Evolutionary conservation across 2,113 vertebrate species (phyloP).

Genomic region (Alethe diademata): DNA sequence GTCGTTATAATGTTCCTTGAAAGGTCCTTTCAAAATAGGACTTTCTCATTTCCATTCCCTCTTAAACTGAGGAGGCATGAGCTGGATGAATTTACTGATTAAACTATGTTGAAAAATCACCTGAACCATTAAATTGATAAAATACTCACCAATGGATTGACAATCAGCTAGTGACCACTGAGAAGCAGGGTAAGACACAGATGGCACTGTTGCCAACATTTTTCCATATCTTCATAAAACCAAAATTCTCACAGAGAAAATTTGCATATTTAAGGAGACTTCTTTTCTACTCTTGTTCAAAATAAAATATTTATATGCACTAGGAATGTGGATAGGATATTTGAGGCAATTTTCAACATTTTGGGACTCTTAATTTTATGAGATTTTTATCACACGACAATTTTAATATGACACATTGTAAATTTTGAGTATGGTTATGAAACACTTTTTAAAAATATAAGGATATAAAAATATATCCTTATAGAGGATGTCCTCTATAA

Average conservation of each 20-base stretch:
- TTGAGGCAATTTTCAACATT: background rate
- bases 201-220: background rate
- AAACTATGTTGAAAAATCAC: background rate
- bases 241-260: background rate
- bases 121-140: background rate
- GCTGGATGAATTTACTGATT: background rate
- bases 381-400: background rate
- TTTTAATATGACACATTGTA: background rate
- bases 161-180: background rate
- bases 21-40: background rate
- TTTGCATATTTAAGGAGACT: background rate
- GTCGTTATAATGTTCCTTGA: background rate
- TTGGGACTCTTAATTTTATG: background rate
- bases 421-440: background rate
- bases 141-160: background rate
- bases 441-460: background rate
- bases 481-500: background rate
- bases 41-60: background rate
- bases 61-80: background rate
- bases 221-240: background rate
- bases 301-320: background rate
- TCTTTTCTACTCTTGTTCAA: background rate
- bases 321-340: background rate
- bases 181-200: background rate
- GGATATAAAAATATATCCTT: too few relatives aligned